These are phyloP conservation scores for Arbacia lixula DNA, from an alignment of 53 echinoderm and acorn worm species.

Conservation along the genomic window DNA sequence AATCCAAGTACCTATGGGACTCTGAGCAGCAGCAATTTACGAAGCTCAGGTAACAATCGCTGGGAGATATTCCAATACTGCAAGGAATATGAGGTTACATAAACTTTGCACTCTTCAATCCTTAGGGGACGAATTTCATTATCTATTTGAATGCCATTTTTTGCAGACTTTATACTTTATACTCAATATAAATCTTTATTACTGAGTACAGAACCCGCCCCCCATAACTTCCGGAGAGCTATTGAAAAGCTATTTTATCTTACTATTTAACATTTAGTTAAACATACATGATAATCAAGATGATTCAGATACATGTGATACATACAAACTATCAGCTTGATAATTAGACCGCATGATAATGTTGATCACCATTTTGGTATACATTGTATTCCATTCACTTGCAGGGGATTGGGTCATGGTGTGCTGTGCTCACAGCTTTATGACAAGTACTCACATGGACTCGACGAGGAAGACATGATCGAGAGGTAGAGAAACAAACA, in stretches of 20 bases:
- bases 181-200: background rate
- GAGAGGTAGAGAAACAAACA: constrained; percentile 48
- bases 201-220: background rate
- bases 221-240: background rate
- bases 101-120: no score
- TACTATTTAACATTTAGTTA: no score
- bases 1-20: constrained; percentile 39
- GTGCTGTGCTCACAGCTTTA: constrained; percentile 61
- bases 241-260: background rate
- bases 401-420: constrained; percentile 65
- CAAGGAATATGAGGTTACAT: no score
- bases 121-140: no score
- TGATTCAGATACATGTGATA: no score
- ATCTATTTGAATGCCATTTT: no score
- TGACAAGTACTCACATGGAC: constrained; percentile 51
- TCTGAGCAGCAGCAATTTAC: constrained; percentile 23
- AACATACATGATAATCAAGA: no score
- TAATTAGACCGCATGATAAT: no score
- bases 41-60: constrained; percentile 29
- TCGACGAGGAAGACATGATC: constrained; percentile 35
- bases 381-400: background rate
- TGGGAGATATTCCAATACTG: no score
- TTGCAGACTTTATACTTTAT: no score
- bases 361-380: background rate
- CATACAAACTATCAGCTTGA: no score